Base-by-base conservation (phyloP, 2,113 vertebrate genomes). In the Lagopus muta region DNA sequence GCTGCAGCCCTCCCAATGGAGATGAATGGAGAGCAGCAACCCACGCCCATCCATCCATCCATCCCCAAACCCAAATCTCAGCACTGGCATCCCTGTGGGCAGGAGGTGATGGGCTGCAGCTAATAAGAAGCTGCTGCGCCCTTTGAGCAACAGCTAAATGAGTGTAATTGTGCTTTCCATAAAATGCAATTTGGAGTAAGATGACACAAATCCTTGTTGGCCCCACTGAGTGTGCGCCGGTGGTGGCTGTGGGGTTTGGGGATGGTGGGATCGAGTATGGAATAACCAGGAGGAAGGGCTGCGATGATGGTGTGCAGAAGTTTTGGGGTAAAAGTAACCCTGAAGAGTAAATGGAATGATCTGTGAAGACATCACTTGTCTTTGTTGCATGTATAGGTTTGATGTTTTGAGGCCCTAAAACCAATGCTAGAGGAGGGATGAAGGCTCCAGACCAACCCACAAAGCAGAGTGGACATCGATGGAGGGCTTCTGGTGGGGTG, bases 101-200 rank as follows among this genome's bases (percentile, higher is more conserved):
- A 60, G 57, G 57, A 34, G 57, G 57, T 34, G n/a, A 60, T 34
- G 57, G 55, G 55, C 55, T 58, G 55, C 55, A 58, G 2, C 58
- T 88, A 80, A 76, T 79, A 66, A 94, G 55, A 5, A 50, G 76
- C 76, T 88, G 86, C 57, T 16, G 79, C 7, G 13, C 13, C 17
- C 32, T 55, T 65, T 89, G 94, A 86, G 81, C 15, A 91, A 90
- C 86, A 81, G 58, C 60, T 66, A 77, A 86, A 93, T 81, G 86
- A 84, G 92, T 2, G 5, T 80, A 67, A 64, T 86, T 5, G 10
- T n/a, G 67, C 65, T 88, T 57, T 48, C 83, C 55, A 36, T 69
- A 55, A 80, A 65, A 10, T 32, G 57, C 69, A n/a, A 13, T 74
- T 66, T 50, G 83, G 43, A 88, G 69, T 2, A 2, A 67, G 88